Evolutionary conservation across 2,797 vertebrate genomes (phyloP), one percentile per base, ranked within the genome.

Genomic region (Trematomus bernacchii): DNA sequence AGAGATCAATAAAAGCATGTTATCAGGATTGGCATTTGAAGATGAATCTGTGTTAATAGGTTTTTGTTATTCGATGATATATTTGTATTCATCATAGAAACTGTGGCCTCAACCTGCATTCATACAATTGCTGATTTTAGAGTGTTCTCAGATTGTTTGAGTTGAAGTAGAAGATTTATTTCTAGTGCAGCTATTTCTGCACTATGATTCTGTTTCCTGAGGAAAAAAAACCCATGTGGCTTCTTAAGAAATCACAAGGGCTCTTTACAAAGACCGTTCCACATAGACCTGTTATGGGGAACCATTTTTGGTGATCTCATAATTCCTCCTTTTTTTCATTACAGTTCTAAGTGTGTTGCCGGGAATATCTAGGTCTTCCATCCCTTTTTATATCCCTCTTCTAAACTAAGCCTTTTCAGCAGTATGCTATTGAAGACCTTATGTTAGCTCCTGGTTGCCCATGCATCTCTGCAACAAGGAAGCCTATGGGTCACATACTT

Each of bases 311-410:
- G 58, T 27, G 51, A 40, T 67, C 53, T 42, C 52, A 46, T 85
- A 78, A 82, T 76, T 78, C 80, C 50, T 30, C 64, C 54, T 62
- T 66, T 59, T 71, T 71, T 62, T 82, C 58, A 76, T 83, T 65
- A 73, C 23, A 30, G 44, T 71, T 37, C 4, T 53, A 67, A 84
- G 65, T 79, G 55, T 75, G 46, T 85, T 82, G 55, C 46, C 44
- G 71, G 73, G 78, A 81, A 65, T 51, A 74, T 72, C 47, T 43
- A 10, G 55, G 64, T 69, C 83, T 82, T 69, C 69, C 84, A 85
- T 79, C 76, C 84, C 71, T 61, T 73, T 68, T 77, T 65, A 57
- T 76, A 77, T 77, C 77, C 73, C 6, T 47, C 66, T 80, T 72
- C 73, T 70, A 47, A 80, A 67, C 73, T 50, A 3, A 63, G 71